A percentile compares a stretch with the other conserved stretches of the same genome.
These are phyloP conservation scores for Eurytoma californica DNA, from an alignment of 2,888 invertebrate genomes.

Conservation along the genomic window DNA sequence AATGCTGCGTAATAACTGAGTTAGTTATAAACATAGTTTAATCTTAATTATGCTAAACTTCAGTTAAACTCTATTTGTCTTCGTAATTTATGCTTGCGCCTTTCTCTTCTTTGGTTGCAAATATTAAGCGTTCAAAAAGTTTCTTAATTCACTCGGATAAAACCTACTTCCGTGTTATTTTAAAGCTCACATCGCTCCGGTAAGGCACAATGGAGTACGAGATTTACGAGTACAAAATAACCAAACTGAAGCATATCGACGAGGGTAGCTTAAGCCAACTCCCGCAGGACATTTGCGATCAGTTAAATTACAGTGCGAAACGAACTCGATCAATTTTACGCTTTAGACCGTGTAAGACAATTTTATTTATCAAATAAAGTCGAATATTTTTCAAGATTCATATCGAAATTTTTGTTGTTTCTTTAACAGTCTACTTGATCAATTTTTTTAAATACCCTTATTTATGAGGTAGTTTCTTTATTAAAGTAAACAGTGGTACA, in stretches of 20 bases:
- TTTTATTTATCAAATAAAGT: neutral
- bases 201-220: neutral
- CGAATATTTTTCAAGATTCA: no score
- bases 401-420: no score
- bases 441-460: no score
- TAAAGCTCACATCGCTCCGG: neutral
- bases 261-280: neutral
- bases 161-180: neutral
- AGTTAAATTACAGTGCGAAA: slow-evolving; percentile 23
- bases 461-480: no score
- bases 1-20: no score
- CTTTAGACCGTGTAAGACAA: neutral
- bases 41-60: no score
- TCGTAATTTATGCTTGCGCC: no score
- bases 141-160: neutral
- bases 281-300: slow-evolving; percentile 8
- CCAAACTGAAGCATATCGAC: neutral
- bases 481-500: no score
- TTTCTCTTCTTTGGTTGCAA: neutral
- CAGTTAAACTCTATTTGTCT: no score
- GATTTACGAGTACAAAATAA: slow-evolving; percentile 3
- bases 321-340: neutral
- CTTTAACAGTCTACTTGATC: no score
- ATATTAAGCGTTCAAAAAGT: neutral
- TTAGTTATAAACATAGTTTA: no score